Evolutionary conservation across 2,113 vertebrate genomes (phyloP).

Genomic region (Scolopax mira): DNA sequence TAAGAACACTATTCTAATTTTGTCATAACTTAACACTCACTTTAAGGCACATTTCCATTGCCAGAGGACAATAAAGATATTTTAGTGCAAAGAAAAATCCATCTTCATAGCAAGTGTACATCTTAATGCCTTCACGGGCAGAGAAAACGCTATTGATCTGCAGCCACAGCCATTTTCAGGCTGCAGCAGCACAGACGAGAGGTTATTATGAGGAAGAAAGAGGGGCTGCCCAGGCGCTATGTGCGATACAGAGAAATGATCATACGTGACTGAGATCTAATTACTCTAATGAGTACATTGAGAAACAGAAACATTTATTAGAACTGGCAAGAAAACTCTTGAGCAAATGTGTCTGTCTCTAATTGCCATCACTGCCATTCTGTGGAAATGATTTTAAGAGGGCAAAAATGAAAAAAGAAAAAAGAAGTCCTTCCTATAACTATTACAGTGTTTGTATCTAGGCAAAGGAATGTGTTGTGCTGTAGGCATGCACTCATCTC

Average conservation of each 20-base stretch:
- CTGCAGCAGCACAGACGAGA: neutral
- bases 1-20: constrained; percentile 9
- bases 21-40: neutral
- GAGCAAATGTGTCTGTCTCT: neutral
- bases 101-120: neutral
- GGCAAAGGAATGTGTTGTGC: neutral
- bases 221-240: neutral
- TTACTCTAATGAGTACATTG: neutral
- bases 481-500: neutral
- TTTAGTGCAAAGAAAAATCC: constrained; percentile 40
- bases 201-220: neutral
- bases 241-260: neutral
- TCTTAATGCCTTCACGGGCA: neutral
- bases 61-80: constrained; percentile 8
- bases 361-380: neutral
- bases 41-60: neutral
- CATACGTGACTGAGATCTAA: neutral
- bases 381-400: neutral
- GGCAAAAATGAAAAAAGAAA: no score
- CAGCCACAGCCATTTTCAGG: constrained; percentile 4
- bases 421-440: neutral
- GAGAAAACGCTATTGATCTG: neutral
- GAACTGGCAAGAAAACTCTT: neutral
- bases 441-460: neutral
- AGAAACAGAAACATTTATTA: neutral